Evolutionary conservation across 1,140 invertebrate genomes (phyloP).

Genomic region (Saxidomus purpurata): DNA sequence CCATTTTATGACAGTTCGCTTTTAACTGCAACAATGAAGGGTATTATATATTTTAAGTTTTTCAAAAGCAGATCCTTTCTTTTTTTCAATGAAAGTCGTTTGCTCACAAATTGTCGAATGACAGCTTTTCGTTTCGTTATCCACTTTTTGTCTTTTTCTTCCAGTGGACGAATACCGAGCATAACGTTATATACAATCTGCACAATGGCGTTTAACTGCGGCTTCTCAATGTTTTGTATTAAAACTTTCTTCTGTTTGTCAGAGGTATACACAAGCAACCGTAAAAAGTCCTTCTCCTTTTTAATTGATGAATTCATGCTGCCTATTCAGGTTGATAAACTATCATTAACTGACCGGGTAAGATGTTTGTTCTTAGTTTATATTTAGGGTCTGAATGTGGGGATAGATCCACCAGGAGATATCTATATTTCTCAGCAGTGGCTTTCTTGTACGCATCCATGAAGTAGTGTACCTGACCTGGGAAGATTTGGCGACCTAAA

Average conservation of each 20-base stretch:
- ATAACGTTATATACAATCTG: conserved; percentile 53
- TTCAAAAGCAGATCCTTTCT: conserved; percentile 46
- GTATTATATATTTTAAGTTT: conserved; percentile 41
- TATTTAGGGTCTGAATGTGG: conserved; percentile 51
- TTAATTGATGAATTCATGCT: conserved; percentile 45
- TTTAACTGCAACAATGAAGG: conserved; percentile 26
- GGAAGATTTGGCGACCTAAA: conserved; percentile 30
- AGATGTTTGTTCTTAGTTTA: conserved; percentile 44
- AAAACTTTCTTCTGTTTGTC: conserved; percentile 47
- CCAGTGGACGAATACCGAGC: conserved; percentile 8
- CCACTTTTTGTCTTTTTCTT: conserved; percentile 51
- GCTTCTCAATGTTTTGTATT: conserved; percentile 38
- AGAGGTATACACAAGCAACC: conserved; percentile 12
- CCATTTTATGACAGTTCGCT: conserved; percentile 31
- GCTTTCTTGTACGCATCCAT: conserved; percentile 53
- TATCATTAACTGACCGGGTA: conserved; percentile 51
- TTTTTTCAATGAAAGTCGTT: conserved; percentile 39
- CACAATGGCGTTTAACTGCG: conserved; percentile 54
- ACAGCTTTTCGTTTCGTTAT: conserved; percentile 28
- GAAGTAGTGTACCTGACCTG: conserved; percentile 37
- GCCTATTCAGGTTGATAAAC: conserved; percentile 44
- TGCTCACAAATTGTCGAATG: conserved; percentile 54
- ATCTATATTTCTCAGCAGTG: conserved; percentile 38
- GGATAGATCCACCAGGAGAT: conserved; percentile 51
- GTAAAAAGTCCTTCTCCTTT: conserved; percentile 41